Percentiles rank a stretch among this genome's conserved stretches.
Evolutionary conservation across 2,113 vertebrate species (phyloP).

Genomic region (Elaphurus davidianus): DNA sequence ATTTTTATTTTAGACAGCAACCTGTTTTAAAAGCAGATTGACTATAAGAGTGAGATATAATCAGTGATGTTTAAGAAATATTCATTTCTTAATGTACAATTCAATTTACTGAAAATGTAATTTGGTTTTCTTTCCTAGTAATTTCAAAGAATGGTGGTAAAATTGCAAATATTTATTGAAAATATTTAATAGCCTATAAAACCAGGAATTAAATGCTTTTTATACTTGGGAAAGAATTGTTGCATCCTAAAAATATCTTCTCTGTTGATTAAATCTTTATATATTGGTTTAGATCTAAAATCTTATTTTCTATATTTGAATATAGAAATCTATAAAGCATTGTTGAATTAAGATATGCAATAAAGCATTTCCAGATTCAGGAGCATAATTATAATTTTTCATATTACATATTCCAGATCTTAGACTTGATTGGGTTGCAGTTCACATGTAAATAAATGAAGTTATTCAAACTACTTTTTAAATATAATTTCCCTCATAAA

Average conservation of each 20-base stretch:
- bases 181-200: conserved; percentile 3
- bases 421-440: neutral
- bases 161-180: neutral
- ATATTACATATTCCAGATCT: conserved; percentile 15
- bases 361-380: conserved; percentile 38
- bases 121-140: neutral
- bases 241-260: conserved; percentile 26
- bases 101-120: neutral
- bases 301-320: conserved; percentile 2
- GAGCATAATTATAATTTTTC: conserved; percentile 42
- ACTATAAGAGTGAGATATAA: neutral
- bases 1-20: neutral
- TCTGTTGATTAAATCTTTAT: neutral
- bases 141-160: conserved; percentile 42
- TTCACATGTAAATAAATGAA: neutral
- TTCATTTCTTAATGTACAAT: neutral
- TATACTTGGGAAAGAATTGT: neutral
- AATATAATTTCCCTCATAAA: neutral
- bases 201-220: neutral
- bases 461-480: conserved; percentile 31
- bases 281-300: neutral
- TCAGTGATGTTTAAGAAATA: conserved; percentile 15
- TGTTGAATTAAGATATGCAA: conserved; percentile 9
- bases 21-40: conserved; percentile 25
- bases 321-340: conserved; percentile 21